Evolutionary conservation across 2,888 invertebrate genomes (phyloP).

Genomic region (Globia sparganii): DNA sequence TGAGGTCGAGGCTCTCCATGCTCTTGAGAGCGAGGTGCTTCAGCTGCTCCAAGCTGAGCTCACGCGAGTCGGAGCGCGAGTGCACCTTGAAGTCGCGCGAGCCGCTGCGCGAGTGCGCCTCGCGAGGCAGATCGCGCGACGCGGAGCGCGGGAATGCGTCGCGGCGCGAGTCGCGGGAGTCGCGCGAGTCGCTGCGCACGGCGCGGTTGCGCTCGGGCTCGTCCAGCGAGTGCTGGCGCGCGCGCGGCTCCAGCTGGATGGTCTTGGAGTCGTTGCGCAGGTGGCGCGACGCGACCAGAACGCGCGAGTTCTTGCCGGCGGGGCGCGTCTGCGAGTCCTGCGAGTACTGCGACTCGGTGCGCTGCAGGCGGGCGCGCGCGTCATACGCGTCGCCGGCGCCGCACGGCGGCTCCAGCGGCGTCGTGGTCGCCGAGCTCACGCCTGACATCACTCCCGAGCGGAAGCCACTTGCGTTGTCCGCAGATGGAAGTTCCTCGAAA

Average conservation of each 20-base stretch:
- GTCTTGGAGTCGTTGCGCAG: conserved; percentile 92
- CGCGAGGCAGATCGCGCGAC: conserved; percentile 65
- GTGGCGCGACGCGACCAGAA: conserved; percentile 89
- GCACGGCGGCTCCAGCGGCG: conserved; percentile 79
- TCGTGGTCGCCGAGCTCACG: conserved; percentile 82
- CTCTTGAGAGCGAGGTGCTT: conserved; percentile 87
- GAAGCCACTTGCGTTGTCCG: conserved; percentile 88
- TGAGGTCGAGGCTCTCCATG: conserved; percentile 86
- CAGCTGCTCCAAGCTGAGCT: conserved; percentile 86
- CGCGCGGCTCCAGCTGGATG: conserved; percentile 91
- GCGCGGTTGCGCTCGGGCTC: conserved; percentile 76
- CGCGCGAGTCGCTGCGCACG: conserved; percentile 76
- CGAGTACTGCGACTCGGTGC: conserved; percentile 86
- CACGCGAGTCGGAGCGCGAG: conserved; percentile 89
- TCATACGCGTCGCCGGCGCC: conserved; percentile 57
- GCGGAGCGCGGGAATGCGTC: conserved; percentile 75
- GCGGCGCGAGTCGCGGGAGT: conserved; percentile 70
- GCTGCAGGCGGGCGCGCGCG: conserved; percentile 75
- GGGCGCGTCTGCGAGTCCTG: conserved; percentile 76
- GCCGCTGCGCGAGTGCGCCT: conserved; percentile 74
- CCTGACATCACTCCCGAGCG: conserved; percentile 84
- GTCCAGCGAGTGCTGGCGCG: conserved; percentile 83
- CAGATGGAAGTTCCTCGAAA: conserved; percentile 93
- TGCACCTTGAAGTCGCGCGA: conserved; percentile 82
- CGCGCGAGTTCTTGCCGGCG: conserved; percentile 79